phyloP scores from a whole-genome alignment of 1,140 invertebrate genomes.

The Triops longicaudatus region DNA sequence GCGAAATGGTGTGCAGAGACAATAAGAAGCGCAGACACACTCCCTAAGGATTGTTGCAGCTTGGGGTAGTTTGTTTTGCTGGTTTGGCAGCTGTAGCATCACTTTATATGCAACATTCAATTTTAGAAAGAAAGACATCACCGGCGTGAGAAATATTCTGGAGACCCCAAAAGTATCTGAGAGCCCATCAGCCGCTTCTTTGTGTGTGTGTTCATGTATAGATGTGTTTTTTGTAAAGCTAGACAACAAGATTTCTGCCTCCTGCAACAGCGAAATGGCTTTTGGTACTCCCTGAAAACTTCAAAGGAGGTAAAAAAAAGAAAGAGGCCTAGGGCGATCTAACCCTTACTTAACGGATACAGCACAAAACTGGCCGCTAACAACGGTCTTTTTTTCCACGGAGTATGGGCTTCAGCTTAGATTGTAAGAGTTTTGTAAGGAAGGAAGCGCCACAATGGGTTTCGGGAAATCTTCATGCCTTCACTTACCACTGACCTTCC shows the following conservation, averaged over 20 bases:
- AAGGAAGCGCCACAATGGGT: neutral
- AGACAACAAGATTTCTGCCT: neutral
- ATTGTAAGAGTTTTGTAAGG: neutral
- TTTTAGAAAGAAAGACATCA: neutral
- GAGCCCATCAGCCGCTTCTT: neutral
- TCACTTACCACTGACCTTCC: too few relatives aligned
- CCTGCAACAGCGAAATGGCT: neutral
- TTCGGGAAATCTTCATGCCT: too few relatives aligned
- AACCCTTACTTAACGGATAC: neutral
- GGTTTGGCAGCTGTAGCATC: neutral
- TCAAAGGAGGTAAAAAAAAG: neutral
- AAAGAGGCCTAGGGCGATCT: neutral
- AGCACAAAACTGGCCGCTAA: neutral
- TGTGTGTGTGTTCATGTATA: neutral
- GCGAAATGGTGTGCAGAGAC: neutral
- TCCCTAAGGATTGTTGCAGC: neutral
- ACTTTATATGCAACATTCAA: constrained; percentile 13
- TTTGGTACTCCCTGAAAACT: neutral
- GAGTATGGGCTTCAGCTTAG: neutral
- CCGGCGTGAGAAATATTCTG: neutral
- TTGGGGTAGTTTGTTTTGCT: neutral
- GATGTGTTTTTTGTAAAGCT: too few relatives aligned
- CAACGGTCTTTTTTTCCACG: neutral
- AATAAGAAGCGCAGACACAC: neutral
- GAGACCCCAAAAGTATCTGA: neutral